These are phyloP conservation scores for Pachydiplax longipennis DNA, from an alignment of 2,888 invertebrate genomes.

Conservation along the genomic window DNA sequence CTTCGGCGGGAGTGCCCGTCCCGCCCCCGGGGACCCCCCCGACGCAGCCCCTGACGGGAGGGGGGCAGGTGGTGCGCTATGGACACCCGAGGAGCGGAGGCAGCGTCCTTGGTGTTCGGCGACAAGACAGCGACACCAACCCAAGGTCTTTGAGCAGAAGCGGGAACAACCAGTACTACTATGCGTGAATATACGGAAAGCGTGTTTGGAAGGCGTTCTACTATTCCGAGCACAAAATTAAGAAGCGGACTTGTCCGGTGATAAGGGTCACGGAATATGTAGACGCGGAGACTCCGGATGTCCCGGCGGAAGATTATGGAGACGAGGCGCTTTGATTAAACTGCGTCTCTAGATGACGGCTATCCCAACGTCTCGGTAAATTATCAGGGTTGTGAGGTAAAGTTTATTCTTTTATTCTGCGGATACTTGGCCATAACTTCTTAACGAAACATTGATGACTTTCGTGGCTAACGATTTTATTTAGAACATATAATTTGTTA, in stretches of 20 bases:
- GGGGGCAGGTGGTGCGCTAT: constrained; percentile 52
- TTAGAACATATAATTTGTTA: no score
- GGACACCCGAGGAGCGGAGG: constrained; percentile 48
- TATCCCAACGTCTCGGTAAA: no score
- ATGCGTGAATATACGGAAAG: constrained; percentile 45
- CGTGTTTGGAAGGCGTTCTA: constrained; percentile 44
- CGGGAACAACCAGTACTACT: constrained; percentile 65
- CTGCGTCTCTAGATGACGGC: neutral
- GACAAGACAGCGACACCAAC: constrained; percentile 55
- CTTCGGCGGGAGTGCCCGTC: constrained; percentile 62
- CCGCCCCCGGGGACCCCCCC: neutral
- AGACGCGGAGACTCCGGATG: neutral
- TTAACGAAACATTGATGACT: no score
- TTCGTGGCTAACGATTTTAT: no score
- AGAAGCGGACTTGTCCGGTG: constrained; percentile 11
- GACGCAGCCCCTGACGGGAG: neutral
- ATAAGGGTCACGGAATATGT: constrained; percentile 24
- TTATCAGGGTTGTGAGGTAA: no score
- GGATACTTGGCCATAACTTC: no score
- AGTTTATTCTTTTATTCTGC: no score
- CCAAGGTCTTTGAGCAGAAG: constrained; percentile 71
- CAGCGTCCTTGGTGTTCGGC: constrained; percentile 50
- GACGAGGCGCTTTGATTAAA: neutral
- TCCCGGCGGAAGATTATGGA: neutral
- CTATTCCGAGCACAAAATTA: constrained; percentile 37